Base-by-base conservation (phyloP, 1,140 invertebrate species). In the Thereuonema tuberculata region DNA sequence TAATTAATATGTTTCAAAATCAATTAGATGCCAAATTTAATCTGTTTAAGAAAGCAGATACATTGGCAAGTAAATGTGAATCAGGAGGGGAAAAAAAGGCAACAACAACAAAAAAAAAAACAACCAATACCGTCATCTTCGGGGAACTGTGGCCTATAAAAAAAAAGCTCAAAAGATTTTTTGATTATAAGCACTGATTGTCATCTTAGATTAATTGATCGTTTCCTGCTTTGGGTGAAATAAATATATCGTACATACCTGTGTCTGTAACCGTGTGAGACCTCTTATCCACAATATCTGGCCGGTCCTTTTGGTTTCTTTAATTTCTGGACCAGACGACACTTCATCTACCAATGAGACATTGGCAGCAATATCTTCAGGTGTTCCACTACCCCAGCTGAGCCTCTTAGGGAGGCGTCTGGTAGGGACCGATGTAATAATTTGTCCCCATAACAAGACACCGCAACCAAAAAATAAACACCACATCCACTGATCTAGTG, bases 201-300 rank as follows among this genome's bases (percentile, higher is more conserved):
- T n/a, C n/a, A n/a, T n/a, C n/a, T n/a, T n/a, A n/a, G n/a, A n/a
- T n/a, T n/a, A n/a, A n/a, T n/a, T n/a, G n/a, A n/a, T n/a, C n/a
- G n/a, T n/a, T n/a, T n/a, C n/a, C n/a, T n/a, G n/a, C n/a, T n/a
- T n/a, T n/a, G n/a, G n/a, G n/a, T n/a, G n/a, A n/a, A n/a, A n/a
- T n/a, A n/a, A n/a, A n/a, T n/a, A n/a, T n/a, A n/a, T n/a, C 31
- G 17, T 9, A 81, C 81, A 81, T 91, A 99, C 96, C 93, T 99
- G 95, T 77, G 95, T 98, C 81, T 98, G 95, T 70, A 99, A 85
- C 68, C 96, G 85, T 68, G 94, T 98, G 60, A 98, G 81, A 68
- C 96, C 95, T 67, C 95, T 83, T 72, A 99, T 95, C 96, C 96
- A 99, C 60, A 99, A 82, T 75, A 99, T 98, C 81, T 98, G 95